Conservation (phyloP, 2,113 vertebrate genomes). For the Vimba vimba region DNA sequence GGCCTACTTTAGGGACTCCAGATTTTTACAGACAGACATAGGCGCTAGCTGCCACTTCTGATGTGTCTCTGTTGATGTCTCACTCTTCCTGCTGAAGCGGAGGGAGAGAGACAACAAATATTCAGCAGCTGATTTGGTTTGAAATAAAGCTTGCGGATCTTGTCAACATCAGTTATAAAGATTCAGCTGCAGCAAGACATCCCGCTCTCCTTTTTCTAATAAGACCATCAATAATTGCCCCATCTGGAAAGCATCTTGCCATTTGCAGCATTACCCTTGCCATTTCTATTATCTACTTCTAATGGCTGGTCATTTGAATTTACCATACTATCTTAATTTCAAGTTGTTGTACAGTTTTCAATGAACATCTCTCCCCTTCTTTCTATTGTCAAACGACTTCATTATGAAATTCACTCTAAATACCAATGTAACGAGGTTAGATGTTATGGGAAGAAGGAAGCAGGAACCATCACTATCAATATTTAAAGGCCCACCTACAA, state of each 20-base stretch:
- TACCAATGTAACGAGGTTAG: too few species aligned
- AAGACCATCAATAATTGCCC: slow-evolving; percentile 30
- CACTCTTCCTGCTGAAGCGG: slow-evolving; percentile 18
- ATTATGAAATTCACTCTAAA: not conserved
- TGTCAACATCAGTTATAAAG: slow-evolving; percentile 27
- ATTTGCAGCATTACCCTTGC: not conserved
- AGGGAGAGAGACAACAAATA: slow-evolving; percentile 33
- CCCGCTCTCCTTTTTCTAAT: slow-evolving; percentile 9
- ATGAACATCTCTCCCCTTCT: not conserved
- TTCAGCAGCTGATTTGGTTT: slow-evolving; percentile 41
- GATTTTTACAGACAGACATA: slow-evolving; percentile 40
- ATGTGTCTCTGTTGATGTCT: slow-evolving; percentile 50
- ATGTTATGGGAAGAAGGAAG: too few species aligned
- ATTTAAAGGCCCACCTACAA: too few species aligned
- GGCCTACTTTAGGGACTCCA: slow-evolving; percentile 46
- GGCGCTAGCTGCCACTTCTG: slow-evolving; percentile 43
- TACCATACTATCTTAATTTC: not conserved
- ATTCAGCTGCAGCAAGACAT: slow-evolving; percentile 22
- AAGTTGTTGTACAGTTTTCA: slow-evolving; percentile 1
- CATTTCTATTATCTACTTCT: not conserved
- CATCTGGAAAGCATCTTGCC: slow-evolving; percentile 21
- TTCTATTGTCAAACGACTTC: not conserved
- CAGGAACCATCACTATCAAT: too few species aligned
- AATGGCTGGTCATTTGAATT: not conserved
- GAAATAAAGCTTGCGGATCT: slow-evolving; percentile 42